Base-by-base conservation (phyloP, 1,140 invertebrate species). In the Apocrypta bakeri region DNA sequence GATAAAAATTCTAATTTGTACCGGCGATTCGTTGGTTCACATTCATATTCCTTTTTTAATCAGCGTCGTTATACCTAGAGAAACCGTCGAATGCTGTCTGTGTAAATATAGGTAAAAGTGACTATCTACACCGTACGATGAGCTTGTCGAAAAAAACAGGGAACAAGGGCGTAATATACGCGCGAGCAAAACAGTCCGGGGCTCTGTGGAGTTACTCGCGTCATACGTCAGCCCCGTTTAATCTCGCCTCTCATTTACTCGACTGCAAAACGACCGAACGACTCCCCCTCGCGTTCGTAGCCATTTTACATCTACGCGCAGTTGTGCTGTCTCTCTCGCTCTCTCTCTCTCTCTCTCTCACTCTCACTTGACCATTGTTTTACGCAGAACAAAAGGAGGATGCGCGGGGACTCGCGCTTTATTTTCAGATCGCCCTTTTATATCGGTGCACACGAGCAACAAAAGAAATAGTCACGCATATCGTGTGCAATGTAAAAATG, bases 231-330 rank as follows among this genome's bases (percentile, higher is more conserved):
- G 78, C 86, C 88, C 83, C 81, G 89, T 88, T 91, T 91, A 90
- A 90, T 91, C 90, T 90, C 87, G 86, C 85, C 85, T 88, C 87
- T 90, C 90, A 89, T 89, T 90, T 90, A 88, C 88, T 87, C 87
- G 86, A 85, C 83, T 90, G 87, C 84, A 85, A 88, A 91, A 87
- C 87, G 87, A 86, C 81, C 86, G 86, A 88, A 88, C 85, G 83
- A 84, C 83, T 79, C 84, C 82, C 84, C 83, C 68, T 77, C 84
- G 84, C 83, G 85, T 87, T 76, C 84, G 84, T 84, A 25, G 74
- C 29, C 78, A 76, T 82, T 82, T 82, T 76, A 76, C 80, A 82
- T 82, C 48, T 74, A 69, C 63, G 42, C 80, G 17, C 74, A 56
- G n/a, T n/a, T n/a, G n/a, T n/a, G n/a, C n/a, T n/a, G n/a, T n/a